A percentile compares a stretch with the other conserved stretches of the same genome.
Evolutionary conservation across 2,113 vertebrate genomes (phyloP).

Genomic region (Scopus umbretta): DNA sequence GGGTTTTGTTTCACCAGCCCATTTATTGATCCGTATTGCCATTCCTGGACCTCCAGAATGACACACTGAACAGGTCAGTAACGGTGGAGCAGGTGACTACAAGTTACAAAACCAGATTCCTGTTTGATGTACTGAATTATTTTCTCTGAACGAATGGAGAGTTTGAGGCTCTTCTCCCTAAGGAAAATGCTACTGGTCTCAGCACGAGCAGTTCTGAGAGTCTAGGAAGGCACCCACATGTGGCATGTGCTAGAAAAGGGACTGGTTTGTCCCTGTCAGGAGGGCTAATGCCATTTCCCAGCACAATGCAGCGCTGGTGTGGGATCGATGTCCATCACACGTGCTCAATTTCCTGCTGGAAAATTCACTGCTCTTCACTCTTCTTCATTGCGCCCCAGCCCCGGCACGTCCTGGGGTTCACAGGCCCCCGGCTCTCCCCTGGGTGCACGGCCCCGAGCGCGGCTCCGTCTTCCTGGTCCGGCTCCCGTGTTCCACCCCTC

Average conservation of each 20-base stretch:
- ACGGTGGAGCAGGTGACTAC: neutral
- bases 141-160: neutral
- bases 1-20: conserved; percentile 37
- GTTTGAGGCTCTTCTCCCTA: neutral
- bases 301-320: accelerated
- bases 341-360: neutral
- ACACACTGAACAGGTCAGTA: conserved; percentile 10
- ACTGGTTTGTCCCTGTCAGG: neutral
- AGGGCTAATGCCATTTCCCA: neutral
- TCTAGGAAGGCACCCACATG: neutral
- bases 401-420: accelerated
- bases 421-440: neutral
- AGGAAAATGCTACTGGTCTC: neutral
- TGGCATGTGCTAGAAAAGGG: accelerated
- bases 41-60: conserved; percentile 47
- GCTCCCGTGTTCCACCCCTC: neutral
- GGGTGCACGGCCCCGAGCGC: neutral
- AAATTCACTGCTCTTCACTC: neutral
- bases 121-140: neutral
- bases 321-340: neutral
- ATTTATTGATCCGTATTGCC: conserved; percentile 36
- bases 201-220: neutral
- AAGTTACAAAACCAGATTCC: neutral
- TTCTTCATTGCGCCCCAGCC: neutral
- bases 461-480: neutral